phyloP scores from a whole-genome alignment of 2,888 invertebrate species.

The Ceriagrion tenellum region DNA sequence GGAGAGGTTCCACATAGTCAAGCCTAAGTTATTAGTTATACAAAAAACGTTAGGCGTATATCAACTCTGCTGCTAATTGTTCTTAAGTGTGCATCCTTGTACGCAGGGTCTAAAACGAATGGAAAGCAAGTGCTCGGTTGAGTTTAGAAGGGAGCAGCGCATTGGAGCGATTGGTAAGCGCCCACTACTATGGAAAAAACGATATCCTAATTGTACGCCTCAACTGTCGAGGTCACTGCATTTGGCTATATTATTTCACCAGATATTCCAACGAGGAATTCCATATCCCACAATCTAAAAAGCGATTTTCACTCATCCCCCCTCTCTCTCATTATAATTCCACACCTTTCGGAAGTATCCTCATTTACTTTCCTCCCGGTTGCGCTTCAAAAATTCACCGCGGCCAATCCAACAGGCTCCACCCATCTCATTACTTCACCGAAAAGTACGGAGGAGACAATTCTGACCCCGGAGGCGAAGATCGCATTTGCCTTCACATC shows the following conservation, averaged over 20 bases:
- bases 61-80: too few species aligned
- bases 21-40: too few species aligned
- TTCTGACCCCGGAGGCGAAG: neutral
- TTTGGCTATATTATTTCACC: neutral
- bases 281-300: neutral
- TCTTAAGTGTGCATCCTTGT: too few species aligned
- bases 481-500: neutral
- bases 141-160: too few species aligned
- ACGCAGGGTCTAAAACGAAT: too few species aligned
- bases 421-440: conserved; percentile 9
- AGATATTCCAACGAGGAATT: neutral
- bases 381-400: neutral
- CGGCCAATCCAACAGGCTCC: neutral
- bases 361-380: neutral
- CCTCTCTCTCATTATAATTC: neutral
- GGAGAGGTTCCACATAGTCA: too few species aligned
- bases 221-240: too few species aligned
- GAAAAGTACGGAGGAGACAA: neutral
- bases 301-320: neutral
- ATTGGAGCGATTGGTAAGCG: too few species aligned
- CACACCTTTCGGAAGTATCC: neutral
- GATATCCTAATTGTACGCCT: too few species aligned
- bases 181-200: too few species aligned
- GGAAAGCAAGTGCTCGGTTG: too few species aligned
- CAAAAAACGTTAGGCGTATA: too few species aligned